Evolutionary conservation across 2,113 vertebrate species (phyloP), one percentile per base, ranked within the genome.

Genomic region (Tetrao urogallus): DNA sequence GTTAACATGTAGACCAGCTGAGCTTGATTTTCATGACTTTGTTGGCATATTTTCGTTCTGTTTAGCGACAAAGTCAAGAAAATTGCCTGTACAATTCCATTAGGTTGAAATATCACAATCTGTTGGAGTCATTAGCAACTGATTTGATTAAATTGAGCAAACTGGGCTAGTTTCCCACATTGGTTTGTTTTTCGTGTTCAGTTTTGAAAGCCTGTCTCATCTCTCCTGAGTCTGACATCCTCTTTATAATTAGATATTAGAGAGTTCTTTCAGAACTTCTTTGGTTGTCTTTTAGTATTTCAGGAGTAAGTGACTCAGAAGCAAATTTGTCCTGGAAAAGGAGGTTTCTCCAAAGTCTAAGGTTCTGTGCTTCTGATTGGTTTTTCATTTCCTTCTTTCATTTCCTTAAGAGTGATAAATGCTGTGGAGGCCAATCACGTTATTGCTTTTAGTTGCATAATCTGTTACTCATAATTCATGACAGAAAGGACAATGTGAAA

Each of bases 71-170:
- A 92, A 93, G 50, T 73, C 57, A 89, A 56, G 80, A 91, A 95
- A 79, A 95, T 93, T 89, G 71, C 43, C 69, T 60, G 45, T 90
- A 82, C 73, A 89, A 48, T 91, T 92, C 87, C 83, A 82, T 89
- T 88, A 90, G 93, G 65, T 95, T 96, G 74, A 90, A 92, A 92
- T 93, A 92, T 79, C 85, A 72, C 63, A 75, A 42, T 93, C 81
- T 88, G 7, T 85, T 93, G 77, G 57, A 90, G 57, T 88, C 81
- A 67, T 92, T 92, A 95, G 71, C 58, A 71, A 69, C 50, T 56
- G 67, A 77, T 87, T 87, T 69, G 94, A 87, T 93, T 64, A 92
- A 89, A 95, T 92, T 76, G 93, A 89, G 65, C 48, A 78, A 93
- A 66, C 47, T 76, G 78, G 89, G 60, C 72, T 73, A 36, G 42